phyloP scores from a whole-genome alignment of 2,888 invertebrate species.

The Punctoribates punctum region DNA sequence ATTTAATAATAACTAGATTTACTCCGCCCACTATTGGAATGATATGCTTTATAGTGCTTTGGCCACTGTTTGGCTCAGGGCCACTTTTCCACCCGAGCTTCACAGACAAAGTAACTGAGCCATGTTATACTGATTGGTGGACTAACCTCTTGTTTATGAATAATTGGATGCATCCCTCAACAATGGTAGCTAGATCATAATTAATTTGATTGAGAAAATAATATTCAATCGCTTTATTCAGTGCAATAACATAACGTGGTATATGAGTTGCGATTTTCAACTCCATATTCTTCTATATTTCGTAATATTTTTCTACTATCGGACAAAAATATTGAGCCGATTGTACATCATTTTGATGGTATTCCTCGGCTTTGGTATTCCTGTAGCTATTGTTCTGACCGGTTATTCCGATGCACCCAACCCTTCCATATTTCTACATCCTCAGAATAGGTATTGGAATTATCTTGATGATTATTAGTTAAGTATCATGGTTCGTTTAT shows the following conservation, averaged over 20 bases:
- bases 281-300: constrained; percentile 35
- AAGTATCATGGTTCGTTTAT: no score
- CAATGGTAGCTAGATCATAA: constrained; percentile 1
- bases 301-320: constrained; percentile 39
- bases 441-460: constrained; percentile 27
- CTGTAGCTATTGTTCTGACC: constrained; percentile 19
- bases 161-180: constrained; percentile 29
- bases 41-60: constrained; percentile 40
- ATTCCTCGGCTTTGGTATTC: constrained; percentile 28
- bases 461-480: no score
- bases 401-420: constrained; percentile 36
- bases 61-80: constrained; percentile 38
- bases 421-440: constrained; percentile 41
- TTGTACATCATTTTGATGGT: constrained; percentile 31
- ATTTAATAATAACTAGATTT: constrained; percentile 12
- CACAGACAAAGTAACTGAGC: constrained; percentile 25
- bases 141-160: constrained; percentile 34
- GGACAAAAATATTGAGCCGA: constrained; percentile 20
- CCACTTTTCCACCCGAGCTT: constrained; percentile 30
- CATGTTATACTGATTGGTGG: constrained; percentile 37
- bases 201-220: background rate
- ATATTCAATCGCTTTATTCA: background rate
- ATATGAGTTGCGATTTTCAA: constrained; percentile 41
- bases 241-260: constrained; percentile 42
- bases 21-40: constrained; percentile 33